phyloP scores from a whole-genome alignment of 2,888 invertebrate species.

The Pseudococcus viburni region DNA sequence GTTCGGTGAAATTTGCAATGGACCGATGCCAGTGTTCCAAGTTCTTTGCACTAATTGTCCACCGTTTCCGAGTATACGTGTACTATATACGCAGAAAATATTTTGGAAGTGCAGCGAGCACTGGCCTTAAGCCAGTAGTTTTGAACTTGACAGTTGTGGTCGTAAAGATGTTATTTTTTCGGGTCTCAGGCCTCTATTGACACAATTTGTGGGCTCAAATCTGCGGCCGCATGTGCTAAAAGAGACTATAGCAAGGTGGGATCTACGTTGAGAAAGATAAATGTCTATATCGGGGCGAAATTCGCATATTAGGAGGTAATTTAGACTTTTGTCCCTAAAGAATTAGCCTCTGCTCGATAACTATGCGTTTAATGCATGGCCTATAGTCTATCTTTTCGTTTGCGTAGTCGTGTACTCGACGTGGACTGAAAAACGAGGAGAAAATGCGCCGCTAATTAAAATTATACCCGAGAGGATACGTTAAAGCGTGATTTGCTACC shows the following conservation, averaged over 20 bases:
- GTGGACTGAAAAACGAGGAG: neutral
- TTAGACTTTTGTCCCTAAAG: neutral
- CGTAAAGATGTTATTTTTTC: neutral
- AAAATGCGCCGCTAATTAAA: conserved; percentile 18
- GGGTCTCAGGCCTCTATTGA: neutral
- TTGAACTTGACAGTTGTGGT: conserved; percentile 33
- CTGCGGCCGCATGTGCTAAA: too few species aligned
- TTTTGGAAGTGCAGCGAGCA: conserved; percentile 36
- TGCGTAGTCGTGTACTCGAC: neutral
- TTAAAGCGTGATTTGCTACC: conserved; percentile 23
- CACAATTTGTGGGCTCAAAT: neutral
- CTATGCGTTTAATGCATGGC: too few species aligned
- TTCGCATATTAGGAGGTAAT: neutral
- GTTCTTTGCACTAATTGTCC: conserved; percentile 53
- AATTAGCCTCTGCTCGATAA: neutral
- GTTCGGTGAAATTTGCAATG: conserved; percentile 13
- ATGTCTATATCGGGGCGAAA: neutral
- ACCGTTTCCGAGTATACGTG: neutral
- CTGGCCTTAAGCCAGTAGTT: conserved; percentile 29
- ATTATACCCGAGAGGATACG: conserved; percentile 28
- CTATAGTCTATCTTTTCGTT: neutral
- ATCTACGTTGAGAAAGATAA: neutral
- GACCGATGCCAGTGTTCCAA: conserved; percentile 37
- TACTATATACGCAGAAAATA: neutral
- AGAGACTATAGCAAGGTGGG: neutral